Evolutionary conservation across 2,113 vertebrate species (phyloP).

Genomic region (Canis aureus): DNA sequence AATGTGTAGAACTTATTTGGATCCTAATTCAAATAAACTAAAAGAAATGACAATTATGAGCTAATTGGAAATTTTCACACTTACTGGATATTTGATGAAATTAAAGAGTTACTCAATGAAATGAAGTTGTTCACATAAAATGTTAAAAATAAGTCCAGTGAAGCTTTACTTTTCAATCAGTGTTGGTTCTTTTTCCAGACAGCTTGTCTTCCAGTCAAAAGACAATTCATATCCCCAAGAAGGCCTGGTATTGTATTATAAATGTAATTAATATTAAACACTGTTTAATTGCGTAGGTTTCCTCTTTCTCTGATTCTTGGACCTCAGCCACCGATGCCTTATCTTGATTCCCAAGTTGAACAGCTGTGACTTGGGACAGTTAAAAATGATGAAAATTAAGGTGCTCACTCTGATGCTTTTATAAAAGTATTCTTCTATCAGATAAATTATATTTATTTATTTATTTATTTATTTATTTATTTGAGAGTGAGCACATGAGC

Average conservation of each 20-base stretch:
- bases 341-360: constrained; percentile 50
- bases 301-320: constrained; percentile 15
- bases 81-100: constrained; percentile 14
- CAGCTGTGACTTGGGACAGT: constrained; percentile 29
- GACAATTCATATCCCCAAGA: background rate
- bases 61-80: background rate
- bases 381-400: constrained; percentile 27
- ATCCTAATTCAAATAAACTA: constrained; percentile 8
- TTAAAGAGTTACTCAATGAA: constrained; percentile 9
- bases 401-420: background rate
- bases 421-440: constrained; percentile 14
- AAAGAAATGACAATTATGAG: background rate
- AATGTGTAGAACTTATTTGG: background rate
- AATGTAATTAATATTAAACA: constrained; percentile 40
- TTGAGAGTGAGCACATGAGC: background rate
- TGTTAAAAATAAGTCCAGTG: background rate
- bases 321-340: background rate
- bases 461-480: background rate
- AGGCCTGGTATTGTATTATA: background rate
- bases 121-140: background rate
- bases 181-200: background rate
- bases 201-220: background rate
- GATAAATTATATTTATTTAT: background rate
- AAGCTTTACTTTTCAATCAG: background rate
- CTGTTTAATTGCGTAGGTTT: constrained; percentile 58